Base-by-base conservation (phyloP, 2,888 invertebrate genomes). In the Heliconius ismenius region DNA sequence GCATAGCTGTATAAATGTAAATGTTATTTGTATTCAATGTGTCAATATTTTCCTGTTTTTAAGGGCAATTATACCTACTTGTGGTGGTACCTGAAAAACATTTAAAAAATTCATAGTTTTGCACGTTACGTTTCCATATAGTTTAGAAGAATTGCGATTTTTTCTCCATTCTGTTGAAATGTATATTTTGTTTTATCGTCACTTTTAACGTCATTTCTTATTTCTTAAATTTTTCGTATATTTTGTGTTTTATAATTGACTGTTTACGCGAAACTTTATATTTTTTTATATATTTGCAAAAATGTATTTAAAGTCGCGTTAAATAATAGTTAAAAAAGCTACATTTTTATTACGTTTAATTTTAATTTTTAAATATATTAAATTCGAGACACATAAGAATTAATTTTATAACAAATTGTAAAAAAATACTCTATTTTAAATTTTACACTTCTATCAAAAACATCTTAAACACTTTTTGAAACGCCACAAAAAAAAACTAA, bases 401-500 rank as follows among this genome's bases (percentile, higher is more conserved):
- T 15, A 15, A 6, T 18, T 43, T 43, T 18, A 43, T 43, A 18
- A 43, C 18, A 15, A 6, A 15, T 43, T 43, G 4, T 43, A 15
- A 15, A 43, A n/a, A 15, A 43, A 43, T 43, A 43, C 43, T 18
- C 15, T 15, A 49, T 54, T 15, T 21, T 54, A 7, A 21, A 21
- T 54, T 6, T 54, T 2, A 54, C 21, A 21, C 21, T 54, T 54
- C 3, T 21, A 54, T 21, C 18, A n/a, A 49, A 49, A 76, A 75
- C 67, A 21, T n/a, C 10, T 68, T 39, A 28, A 43, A 67, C 28
- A 76, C 80, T 74, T 67, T 73, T 69, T 67, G 0, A 32, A 73
- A 62, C 69, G 78, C 77, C 78, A 79, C 78, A 77, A 76, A 62
- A 54, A 24, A 79, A 43, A 18, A 74, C 70, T 67, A 58, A 64